Base-by-base conservation (phyloP, 2,888 invertebrate species). In the Chymomyza amoena region DNA sequence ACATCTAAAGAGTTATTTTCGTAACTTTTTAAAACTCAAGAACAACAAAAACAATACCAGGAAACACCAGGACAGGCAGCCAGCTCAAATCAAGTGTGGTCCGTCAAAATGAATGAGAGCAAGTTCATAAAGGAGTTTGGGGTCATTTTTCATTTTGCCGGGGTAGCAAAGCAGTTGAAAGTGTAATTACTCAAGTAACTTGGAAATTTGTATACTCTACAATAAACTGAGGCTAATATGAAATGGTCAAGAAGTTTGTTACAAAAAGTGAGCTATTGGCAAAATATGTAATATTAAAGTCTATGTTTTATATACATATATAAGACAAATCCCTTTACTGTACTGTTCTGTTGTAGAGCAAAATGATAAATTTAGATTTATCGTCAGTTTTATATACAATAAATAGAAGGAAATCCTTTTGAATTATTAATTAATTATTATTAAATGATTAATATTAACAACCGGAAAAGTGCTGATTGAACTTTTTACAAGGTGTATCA, bases 21-120 rank as follows among this genome's bases (percentile, higher is more conserved):
- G 78, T 84, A 84, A 84, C 84, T 84, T 88, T 88, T 87, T 71
- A 87, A 88, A 84, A 75, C 81, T 68, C 70, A 78, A 80, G 76
- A 75, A 70, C 76, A 84, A 76, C 73, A 70, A 63, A 66, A 75
- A 69, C 68, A 79, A 69, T 70, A 80, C 54, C 69, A 76, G 25
- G 73, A 80, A 71, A 69, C 71, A 80, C 54, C 68, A 74, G 25
- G 73, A 80, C 69, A 69, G 70, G 16, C 73, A 69, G 70, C 18
- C 73, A 74, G 61, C 66, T 15, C 54, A 73, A 84, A 76, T 87
- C 87, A 84, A 87, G 84, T 88, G 88, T 64, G 63, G 64, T 54
- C 68, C 57, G 83, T 73, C 66, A 28, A 70, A 18, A 59, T 7
- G 20, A 20, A 59, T n/a, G 20, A 59, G 15, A 59, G 32, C 59